A percentile compares a stretch with the other conserved stretches of the same genome.
Evolutionary conservation across 2,888 invertebrate genomes (phyloP).

Genomic region (Halocaridina rubra): DNA sequence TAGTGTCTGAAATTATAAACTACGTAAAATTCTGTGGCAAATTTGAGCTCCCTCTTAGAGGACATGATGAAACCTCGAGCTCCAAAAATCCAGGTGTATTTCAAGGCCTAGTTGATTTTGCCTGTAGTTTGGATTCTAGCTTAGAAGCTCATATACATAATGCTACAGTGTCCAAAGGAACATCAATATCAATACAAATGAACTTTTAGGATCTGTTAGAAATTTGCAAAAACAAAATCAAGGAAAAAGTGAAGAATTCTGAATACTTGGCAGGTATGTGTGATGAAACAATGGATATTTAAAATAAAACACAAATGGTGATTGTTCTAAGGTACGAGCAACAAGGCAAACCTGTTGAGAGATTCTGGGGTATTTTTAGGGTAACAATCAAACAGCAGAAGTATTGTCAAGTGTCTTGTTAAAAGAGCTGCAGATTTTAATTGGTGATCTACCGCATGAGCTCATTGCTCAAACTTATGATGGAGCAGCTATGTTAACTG

Average conservation of each 20-base stretch:
- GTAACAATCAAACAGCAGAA: no score
- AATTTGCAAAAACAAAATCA: constrained; percentile 65
- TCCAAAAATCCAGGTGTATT: no score
- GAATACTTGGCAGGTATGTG: constrained; percentile 65
- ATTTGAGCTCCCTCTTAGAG: no score
- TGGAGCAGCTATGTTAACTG: constrained; percentile 66
- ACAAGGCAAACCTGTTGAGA: constrained; percentile 64
- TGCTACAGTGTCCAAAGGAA: no score
- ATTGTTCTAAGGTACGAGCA: no score
- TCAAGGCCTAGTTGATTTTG: constrained; percentile 66
- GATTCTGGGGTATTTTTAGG: no score
- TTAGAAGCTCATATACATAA: constrained; percentile 65
- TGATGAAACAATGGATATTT: constrained; percentile 66
- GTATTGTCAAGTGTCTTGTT: constrained; percentile 59
- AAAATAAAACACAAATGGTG: constrained; percentile 64
- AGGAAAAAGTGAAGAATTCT: constrained; percentile 64
- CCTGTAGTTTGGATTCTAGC: constrained; percentile 64
- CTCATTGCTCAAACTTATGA: constrained; percentile 66
- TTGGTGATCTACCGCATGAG: no score
- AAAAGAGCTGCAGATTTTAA: constrained; percentile 39
- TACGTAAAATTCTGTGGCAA: no score
- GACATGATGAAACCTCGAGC: no score
- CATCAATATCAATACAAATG: no score
- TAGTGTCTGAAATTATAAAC: constrained; percentile 65
- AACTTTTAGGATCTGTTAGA: no score